These are phyloP conservation scores for Heliconius cydno DNA, from an alignment of 2,888 invertebrate species.

Conservation along the genomic window DNA sequence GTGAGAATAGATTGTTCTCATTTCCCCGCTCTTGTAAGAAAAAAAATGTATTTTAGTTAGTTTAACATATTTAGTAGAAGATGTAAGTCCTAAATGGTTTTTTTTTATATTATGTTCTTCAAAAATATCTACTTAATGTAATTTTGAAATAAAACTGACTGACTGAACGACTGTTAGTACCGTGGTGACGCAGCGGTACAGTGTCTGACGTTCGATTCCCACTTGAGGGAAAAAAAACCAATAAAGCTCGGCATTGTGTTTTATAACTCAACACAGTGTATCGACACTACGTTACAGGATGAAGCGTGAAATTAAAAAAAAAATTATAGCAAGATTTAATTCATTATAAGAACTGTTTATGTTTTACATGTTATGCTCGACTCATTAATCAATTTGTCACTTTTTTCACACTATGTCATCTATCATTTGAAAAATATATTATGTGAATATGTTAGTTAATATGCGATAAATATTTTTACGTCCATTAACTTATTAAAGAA, in stretches of 20 bases:
- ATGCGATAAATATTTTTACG: not conserved
- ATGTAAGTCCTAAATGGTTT: not conserved
- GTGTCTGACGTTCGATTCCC: too few relatives aligned
- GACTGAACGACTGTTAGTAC: too few relatives aligned
- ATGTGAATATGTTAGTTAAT: slow-evolving; percentile 18
- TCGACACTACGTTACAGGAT: not conserved
- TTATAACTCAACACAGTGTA: too few relatives aligned
- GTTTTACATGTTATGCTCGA: not conserved
- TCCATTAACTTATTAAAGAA: not conserved
- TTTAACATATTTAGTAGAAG: not conserved
- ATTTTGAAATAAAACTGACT: too few relatives aligned
- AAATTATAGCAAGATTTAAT: not conserved
- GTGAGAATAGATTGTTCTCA: not conserved
- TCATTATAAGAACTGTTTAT: not conserved
- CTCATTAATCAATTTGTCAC: slow-evolving; percentile 29
- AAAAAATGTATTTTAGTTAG: not conserved
- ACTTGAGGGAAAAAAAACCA: too few relatives aligned
- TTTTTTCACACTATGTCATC: slow-evolving; percentile 25
- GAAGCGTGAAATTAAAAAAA: not conserved
- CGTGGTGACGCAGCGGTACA: too few relatives aligned
- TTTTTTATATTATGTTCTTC: not conserved
- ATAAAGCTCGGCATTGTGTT: too few relatives aligned
- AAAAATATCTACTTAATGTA: too few relatives aligned
- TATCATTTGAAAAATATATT: slow-evolving; percentile 24
- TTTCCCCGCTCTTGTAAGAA: not conserved